A percentile compares a stretch with the other conserved stretches of the same genome.
These are phyloP conservation scores for Poecilobothrus nobilitatus DNA, from an alignment of 2,888 invertebrate species.

Conservation along the genomic window DNA sequence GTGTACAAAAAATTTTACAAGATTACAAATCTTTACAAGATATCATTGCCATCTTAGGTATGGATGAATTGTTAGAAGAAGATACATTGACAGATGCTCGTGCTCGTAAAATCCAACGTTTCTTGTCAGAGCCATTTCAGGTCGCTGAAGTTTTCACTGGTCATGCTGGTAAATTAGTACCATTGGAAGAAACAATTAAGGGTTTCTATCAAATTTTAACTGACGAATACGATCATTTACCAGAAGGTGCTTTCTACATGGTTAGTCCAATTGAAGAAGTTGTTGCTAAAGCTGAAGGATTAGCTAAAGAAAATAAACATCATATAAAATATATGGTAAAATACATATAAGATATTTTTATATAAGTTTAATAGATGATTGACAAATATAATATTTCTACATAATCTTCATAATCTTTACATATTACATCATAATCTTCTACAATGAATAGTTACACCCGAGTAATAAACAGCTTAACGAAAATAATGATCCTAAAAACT, in stretches of 20 bases:
- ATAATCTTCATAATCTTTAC: too few species aligned
- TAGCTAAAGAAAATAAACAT: conserved; percentile 36
- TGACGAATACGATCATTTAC: conserved; percentile 83
- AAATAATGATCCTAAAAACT: too few species aligned
- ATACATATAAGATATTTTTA: too few species aligned
- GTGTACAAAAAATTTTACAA: conserved; percentile 87
- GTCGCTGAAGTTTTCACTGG: conserved; percentile 94
- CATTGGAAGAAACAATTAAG: conserved; percentile 76
- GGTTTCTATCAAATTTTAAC: conserved; percentile 77
- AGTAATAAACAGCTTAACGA: too few species aligned
- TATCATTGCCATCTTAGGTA: conserved; percentile 91
- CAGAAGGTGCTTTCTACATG: conserved; percentile 96
- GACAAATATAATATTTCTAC: too few species aligned
- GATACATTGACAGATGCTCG: conserved; percentile 90
- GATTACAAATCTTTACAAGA: conserved; percentile 62
- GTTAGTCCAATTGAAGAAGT: conserved; percentile 90
- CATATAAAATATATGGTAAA: too few species aligned
- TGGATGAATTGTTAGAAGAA: conserved; percentile 91
- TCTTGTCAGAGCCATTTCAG: conserved; percentile 88
- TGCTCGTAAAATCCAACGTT: conserved; percentile 89
- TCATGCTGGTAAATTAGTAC: conserved; percentile 81
- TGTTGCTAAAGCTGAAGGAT: conserved; percentile 64
- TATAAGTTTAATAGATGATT: too few species aligned
- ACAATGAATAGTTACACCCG: too few species aligned
- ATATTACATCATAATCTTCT: too few species aligned